Evolutionary conservation across 2,113 vertebrate species (phyloP).

Genomic region (Sisor rabdophorus): DNA sequence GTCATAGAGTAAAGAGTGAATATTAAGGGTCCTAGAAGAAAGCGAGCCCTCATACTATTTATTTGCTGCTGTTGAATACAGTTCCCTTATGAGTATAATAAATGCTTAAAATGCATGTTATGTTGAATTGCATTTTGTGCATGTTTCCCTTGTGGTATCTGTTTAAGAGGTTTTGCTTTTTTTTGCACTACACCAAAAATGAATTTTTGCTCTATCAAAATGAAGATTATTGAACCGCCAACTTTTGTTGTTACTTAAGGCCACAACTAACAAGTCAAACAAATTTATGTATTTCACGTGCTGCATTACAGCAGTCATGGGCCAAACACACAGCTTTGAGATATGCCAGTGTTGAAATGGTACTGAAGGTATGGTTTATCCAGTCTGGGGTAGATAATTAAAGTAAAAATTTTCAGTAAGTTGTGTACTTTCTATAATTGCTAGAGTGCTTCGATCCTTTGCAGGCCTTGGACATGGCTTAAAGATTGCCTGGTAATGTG

Average conservation of each 20-base stretch:
- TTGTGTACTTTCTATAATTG: not conserved
- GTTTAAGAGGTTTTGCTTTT: not conserved
- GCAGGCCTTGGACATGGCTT: not conserved
- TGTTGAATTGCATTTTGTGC: too few species aligned
- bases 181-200: not conserved
- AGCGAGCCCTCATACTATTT: not conserved
- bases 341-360: not conserved
- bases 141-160: not conserved
- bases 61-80: not conserved
- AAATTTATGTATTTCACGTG: not conserved
- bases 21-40: not conserved
- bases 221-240: not conserved
- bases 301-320: not conserved
- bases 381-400: not conserved
- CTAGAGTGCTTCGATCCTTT: not conserved
- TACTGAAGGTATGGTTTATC: not conserved
- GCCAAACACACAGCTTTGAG: not conserved
- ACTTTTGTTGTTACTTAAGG: constrained; percentile 1
- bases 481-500: not conserved
- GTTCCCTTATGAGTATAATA: not conserved
- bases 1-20: not conserved
- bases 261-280: not conserved
- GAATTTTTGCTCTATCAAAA: not conserved
- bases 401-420: not conserved
- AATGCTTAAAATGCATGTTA: not conserved